Evolutionary conservation across 2,797 vertebrate genomes (phyloP), one percentile per base, ranked within the genome.

Genomic region (Enteromius thamalakanensis): DNA sequence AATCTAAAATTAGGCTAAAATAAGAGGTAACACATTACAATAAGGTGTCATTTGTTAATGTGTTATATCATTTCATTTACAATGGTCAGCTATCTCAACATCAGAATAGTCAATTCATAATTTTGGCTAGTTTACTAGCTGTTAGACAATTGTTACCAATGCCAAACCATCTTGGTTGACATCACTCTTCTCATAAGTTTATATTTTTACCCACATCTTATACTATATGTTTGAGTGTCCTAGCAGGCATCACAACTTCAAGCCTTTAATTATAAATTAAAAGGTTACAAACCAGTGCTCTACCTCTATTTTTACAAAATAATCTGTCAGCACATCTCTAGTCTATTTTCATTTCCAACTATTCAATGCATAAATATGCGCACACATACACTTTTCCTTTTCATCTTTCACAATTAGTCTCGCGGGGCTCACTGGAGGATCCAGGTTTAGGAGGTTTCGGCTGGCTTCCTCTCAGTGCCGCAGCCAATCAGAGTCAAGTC

Each of bases 401-500:
- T 76, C 51, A 80, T 65, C 67, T 64, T 12, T 5, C 53, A 29
- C 55, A 62, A 62, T 62, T 29, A 77, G 74, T 76, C 75, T 77
- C 75, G 0, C 0, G 40, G 58, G 55, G 37, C 40, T 64, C 40
- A 47, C 42, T 77, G 3, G 40, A 77, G 23, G 40, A 77, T 77
- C 23, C 37, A 29, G 40, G 55, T 77, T 77, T 62, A 45, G 55
- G 75, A 62, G 55, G 55, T 75, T 79, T 75, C 21, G 8, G 75
- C 80, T 76, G 71, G 51, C 51, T 87, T 71, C 79, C 79, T 76
- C 78, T 80, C 78, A 42, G 34, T 4, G 10, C 42, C 1, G 2
- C 60, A 76, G 71, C 70, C 80, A 86, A 80, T 86, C 85, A 76
- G 77, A 80, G 71, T 32, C 7, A 67, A 60, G 74, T 49, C 81